Percentiles rank a stretch among this genome's conserved stretches.
phyloP scores from a whole-genome alignment of 2,888 invertebrate genomes.

The Automeris io region DNA sequence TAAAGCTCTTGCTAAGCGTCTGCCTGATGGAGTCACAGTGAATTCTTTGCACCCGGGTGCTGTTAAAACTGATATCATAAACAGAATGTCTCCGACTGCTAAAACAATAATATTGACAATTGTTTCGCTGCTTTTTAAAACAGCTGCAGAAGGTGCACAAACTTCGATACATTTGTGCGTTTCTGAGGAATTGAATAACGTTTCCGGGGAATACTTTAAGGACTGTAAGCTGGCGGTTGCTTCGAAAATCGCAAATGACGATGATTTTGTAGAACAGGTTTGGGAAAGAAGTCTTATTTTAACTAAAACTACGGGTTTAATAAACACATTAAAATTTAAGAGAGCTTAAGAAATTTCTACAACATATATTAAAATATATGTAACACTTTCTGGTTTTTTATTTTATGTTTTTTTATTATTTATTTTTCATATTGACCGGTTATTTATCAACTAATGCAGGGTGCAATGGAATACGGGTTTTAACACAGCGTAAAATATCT shows the following conservation, averaged over 20 bases:
- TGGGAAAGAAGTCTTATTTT: constrained; percentile 78
- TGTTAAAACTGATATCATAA: constrained; percentile 86
- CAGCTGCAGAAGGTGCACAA: constrained; percentile 85
- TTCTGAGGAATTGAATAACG: constrained; percentile 81
- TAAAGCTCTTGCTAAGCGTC: constrained; percentile 49
- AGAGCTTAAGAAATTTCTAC: too few species aligned
- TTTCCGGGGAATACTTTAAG: constrained; percentile 85
- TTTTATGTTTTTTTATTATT: too few species aligned
- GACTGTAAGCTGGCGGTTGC: constrained; percentile 81
- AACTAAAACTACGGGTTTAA: constrained; percentile 20
- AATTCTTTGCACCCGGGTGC: constrained; percentile 91
- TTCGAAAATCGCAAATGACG: constrained; percentile 75
- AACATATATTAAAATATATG: too few species aligned
- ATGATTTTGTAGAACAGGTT: constrained; percentile 82
- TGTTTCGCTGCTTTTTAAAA: constrained; percentile 80
- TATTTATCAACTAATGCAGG: too few species aligned
- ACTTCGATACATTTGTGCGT: constrained; percentile 85
- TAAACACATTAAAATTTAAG: too few species aligned
- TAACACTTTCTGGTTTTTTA: too few species aligned
- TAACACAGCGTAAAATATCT: too few species aligned
- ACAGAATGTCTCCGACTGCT: constrained; percentile 60
- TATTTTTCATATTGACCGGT: too few species aligned
- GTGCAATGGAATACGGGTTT: too few species aligned
- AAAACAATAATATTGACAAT: constrained; percentile 72
- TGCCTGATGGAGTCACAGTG: constrained; percentile 79